phyloP scores from a whole-genome alignment of 2,113 vertebrate species.

The Seriola rivoliana region DNA sequence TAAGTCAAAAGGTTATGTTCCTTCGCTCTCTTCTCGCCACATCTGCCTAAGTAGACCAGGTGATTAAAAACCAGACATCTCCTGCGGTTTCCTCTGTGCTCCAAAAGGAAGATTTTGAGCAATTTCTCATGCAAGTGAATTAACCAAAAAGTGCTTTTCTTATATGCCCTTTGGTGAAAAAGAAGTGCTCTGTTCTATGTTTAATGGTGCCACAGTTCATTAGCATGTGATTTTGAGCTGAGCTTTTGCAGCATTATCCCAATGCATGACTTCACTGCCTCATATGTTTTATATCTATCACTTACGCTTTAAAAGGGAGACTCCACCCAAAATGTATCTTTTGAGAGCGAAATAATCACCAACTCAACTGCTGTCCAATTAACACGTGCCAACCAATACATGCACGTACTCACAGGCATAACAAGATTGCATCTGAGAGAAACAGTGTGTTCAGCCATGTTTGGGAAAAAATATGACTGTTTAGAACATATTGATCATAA shows the following conservation, averaged over 20 bases:
- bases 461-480: neutral
- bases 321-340: slow-evolving; percentile 1
- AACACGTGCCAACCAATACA: neutral
- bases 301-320: slow-evolving; percentile 29
- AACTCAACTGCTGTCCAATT: slow-evolving; percentile 14
- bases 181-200: slow-evolving; percentile 42
- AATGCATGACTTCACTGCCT: slow-evolving; percentile 31
- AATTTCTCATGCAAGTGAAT: slow-evolving; percentile 48
- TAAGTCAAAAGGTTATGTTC: slow-evolving; percentile 50
- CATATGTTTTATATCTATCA: slow-evolving; percentile 38
- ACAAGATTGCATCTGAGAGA: neutral
- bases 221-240: slow-evolving; percentile 56
- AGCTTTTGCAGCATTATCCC: slow-evolving; percentile 39
- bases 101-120: slow-evolving; percentile 38
- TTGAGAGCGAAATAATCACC: neutral
- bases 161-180: slow-evolving; percentile 55
- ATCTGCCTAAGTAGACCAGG: slow-evolving; percentile 36
- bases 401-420: neutral
- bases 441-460: too few species aligned
- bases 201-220: slow-evolving; percentile 71
- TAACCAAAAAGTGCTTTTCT: slow-evolving; percentile 50
- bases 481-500: neutral
- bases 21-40: slow-evolving; percentile 11
- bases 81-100: slow-evolving; percentile 20
- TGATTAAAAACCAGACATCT: slow-evolving; percentile 59